A percentile compares a stretch with the other conserved stretches of the same genome.
These are phyloP conservation scores for Poliocrania exsul DNA, from an alignment of 2,797 vertebrate species.

Conservation along the genomic window DNA sequence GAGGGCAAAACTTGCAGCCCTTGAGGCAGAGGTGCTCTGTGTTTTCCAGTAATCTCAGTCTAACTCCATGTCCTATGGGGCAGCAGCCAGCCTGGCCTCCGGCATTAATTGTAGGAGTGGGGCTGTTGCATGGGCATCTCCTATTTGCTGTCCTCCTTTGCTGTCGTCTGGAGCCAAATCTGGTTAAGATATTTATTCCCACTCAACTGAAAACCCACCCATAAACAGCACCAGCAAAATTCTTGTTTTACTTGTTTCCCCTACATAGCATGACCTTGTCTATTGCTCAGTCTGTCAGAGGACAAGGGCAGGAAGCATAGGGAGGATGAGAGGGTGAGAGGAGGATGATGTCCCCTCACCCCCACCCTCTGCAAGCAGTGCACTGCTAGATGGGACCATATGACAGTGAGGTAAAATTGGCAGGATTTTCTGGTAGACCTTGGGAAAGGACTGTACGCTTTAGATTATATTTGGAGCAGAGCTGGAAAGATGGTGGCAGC, in stretches of 20 bases:
- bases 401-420: not conserved
- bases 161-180: not conserved
- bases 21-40: not conserved
- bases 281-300: not conserved
- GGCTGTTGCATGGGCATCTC: not conserved
- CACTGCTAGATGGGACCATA: not conserved
- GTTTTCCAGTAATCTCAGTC: not conserved
- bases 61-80: not conserved
- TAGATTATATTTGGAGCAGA: not conserved
- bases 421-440: not conserved
- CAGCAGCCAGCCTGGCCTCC: not conserved
- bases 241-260: not conserved
- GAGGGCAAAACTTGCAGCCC: not conserved
- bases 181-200: not conserved
- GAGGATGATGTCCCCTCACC: rapidly evolving
- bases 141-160: not conserved
- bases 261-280: not conserved
- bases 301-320: not conserved
- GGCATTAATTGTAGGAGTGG: not conserved
- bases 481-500: not conserved
- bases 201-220: not conserved
- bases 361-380: rapidly evolving
- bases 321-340: not conserved
- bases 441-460: not conserved
- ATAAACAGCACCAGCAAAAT: not conserved